Conservation (phyloP, 2,113 vertebrate species). For the Perca schrenkii region DNA sequence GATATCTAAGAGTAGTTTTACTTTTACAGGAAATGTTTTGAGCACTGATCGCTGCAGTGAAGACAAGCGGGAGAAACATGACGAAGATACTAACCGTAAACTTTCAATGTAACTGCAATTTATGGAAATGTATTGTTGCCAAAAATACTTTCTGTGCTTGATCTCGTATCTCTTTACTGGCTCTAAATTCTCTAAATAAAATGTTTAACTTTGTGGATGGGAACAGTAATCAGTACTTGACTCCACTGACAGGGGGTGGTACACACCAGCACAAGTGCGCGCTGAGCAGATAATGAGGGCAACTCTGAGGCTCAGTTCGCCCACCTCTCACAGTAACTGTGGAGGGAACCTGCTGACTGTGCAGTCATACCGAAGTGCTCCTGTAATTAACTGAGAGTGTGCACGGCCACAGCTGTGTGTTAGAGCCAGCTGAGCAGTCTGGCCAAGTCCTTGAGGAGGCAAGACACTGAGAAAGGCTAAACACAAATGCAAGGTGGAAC, state of each 20-base stretch:
- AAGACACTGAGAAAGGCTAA: constrained; percentile 40
- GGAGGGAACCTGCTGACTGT: constrained; percentile 70
- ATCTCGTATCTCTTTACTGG: not conserved
- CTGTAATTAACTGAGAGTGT: constrained; percentile 73
- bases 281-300: constrained; percentile 56
- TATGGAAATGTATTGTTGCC: not conserved
- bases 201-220: not conserved
- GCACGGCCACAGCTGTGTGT: constrained; percentile 67
- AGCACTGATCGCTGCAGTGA: constrained; percentile 4
- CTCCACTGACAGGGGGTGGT: constrained; percentile 42
- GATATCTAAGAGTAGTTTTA: constrained; percentile 9
- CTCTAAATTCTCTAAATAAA: constrained; percentile 20
- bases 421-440: constrained; percentile 56
- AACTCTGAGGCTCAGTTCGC: constrained; percentile 27
- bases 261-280: constrained; percentile 20
- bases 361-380: constrained; percentile 53
- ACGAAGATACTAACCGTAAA: not conserved
- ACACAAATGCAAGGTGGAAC: constrained; percentile 39
- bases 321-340: constrained; percentile 44
- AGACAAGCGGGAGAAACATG: constrained; percentile 17
- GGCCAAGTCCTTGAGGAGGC: constrained; percentile 49
- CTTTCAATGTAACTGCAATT: constrained; percentile 3
- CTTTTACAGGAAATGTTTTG: constrained; percentile 71
- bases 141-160: not conserved
- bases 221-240: constrained; percentile 31